phyloP scores from a whole-genome alignment of 2,797 vertebrate genomes.

The Brotula barbata region DNA sequence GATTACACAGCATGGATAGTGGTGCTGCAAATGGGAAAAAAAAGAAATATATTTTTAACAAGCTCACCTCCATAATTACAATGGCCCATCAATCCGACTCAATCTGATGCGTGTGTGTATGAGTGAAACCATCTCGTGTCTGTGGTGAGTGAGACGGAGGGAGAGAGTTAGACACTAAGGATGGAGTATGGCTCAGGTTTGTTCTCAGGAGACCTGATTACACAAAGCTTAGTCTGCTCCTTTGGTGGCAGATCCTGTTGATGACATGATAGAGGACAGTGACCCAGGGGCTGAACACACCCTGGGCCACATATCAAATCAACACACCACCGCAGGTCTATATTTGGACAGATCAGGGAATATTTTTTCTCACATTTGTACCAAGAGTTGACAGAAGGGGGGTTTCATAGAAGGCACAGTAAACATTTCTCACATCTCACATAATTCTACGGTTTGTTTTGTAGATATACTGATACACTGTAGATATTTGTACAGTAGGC shows the following conservation, averaged over 20 bases:
- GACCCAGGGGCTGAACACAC: constrained; percentile 53
- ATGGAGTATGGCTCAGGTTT: constrained; percentile 28
- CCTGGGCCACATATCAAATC: constrained; percentile 46
- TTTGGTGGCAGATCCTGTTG: constrained; percentile 52
- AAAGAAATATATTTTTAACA: background rate
- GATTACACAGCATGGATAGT: background rate
- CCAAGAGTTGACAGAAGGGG: background rate
- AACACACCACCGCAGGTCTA: constrained; percentile 40
- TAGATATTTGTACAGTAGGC: too few relatives aligned
- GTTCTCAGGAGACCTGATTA: constrained; percentile 62
- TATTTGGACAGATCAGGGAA: constrained; percentile 44
- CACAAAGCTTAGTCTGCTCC: constrained; percentile 37
- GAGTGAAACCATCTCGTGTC: background rate
- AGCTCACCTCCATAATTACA: background rate
- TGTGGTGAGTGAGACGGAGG: constrained; percentile 6
- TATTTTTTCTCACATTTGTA: constrained; percentile 16
- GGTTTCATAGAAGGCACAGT: background rate
- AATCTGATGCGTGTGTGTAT: background rate
- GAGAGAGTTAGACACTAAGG: constrained; percentile 1
- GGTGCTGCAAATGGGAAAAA: background rate
- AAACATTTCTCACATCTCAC: constrained; percentile 17
- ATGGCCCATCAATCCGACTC: too few relatives aligned
- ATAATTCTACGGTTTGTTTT: constrained; percentile 30
- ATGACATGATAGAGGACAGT: constrained; percentile 62
- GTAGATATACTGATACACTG: too few relatives aligned